These are phyloP conservation scores for Podarcis lilfordi DNA, from an alignment of 2,797 vertebrate species.

Conservation along the genomic window DNA sequence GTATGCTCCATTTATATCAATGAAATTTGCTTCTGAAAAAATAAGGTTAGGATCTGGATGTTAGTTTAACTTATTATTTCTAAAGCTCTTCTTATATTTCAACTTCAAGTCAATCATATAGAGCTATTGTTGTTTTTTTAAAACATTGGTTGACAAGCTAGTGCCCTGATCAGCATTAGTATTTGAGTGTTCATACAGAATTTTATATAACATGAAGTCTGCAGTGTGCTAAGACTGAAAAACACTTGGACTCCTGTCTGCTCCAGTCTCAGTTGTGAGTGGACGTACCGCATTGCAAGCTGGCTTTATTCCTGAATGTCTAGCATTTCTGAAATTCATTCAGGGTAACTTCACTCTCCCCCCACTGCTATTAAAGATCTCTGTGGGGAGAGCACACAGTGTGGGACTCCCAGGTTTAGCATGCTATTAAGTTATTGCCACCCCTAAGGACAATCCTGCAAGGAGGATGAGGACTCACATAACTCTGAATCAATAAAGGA, in stretches of 20 bases:
- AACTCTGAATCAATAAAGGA: constrained; percentile 85
- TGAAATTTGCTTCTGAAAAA: neutral
- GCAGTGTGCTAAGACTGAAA: neutral
- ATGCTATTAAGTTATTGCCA: constrained; percentile 72
- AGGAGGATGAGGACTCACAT: constrained; percentile 71
- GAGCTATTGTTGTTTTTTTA: neutral
- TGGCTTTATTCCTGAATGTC: constrained; percentile 32
- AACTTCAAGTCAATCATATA: neutral
- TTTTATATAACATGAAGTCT: neutral
- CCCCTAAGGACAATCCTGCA: constrained; percentile 72
- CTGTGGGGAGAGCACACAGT: constrained; percentile 30
- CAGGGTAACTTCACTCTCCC: constrained; percentile 37
- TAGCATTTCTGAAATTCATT: neutral
- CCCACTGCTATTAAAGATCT: constrained; percentile 42
- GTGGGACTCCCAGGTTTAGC: constrained; percentile 47
- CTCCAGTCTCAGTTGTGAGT: fast-evolving
- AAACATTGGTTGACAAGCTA: neutral
- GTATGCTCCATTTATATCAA: neutral
- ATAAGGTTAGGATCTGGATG: neutral
- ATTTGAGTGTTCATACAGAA: neutral
- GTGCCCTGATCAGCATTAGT: neutral
- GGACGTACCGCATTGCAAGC: neutral
- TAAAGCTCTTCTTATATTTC: neutral
- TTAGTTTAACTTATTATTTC: neutral
- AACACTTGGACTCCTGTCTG: neutral